Conservation (phyloP, 2,888 invertebrate genomes). For the Folsomia manolachei region DNA sequence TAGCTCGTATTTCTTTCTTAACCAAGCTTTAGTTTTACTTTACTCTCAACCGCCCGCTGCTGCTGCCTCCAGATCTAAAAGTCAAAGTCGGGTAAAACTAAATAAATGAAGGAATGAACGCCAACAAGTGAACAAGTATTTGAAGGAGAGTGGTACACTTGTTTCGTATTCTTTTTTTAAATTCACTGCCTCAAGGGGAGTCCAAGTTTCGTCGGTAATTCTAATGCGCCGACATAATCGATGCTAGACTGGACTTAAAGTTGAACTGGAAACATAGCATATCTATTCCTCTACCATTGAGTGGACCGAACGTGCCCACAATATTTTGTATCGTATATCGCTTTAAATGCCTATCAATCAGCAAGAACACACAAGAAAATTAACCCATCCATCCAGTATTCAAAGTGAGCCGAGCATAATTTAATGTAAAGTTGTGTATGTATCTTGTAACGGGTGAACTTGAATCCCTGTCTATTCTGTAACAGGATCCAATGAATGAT, state of each 20-base stretch:
- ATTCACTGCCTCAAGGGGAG: not conserved
- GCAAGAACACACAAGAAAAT: not conserved
- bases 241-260: no score
- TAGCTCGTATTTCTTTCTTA: not conserved
- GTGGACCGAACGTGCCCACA: not conserved
- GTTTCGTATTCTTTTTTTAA: no score
- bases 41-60: not conserved
- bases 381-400: not conserved
- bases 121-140: not conserved
- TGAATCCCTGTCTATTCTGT: no score
- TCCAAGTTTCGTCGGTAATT: not conserved
- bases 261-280: no score
- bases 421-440: no score
- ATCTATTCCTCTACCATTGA: no score
- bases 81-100: no score
- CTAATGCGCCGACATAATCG: no score
- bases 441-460: not conserved
- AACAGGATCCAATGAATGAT: not conserved
- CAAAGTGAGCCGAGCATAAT: not conserved
- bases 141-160: no score
- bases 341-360: not conserved
- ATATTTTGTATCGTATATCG: not conserved
- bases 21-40: no score
- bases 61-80: not conserved
- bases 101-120: not conserved